phyloP scores from a whole-genome alignment of 2,888 invertebrate genomes.

The Mythimna impura region DNA sequence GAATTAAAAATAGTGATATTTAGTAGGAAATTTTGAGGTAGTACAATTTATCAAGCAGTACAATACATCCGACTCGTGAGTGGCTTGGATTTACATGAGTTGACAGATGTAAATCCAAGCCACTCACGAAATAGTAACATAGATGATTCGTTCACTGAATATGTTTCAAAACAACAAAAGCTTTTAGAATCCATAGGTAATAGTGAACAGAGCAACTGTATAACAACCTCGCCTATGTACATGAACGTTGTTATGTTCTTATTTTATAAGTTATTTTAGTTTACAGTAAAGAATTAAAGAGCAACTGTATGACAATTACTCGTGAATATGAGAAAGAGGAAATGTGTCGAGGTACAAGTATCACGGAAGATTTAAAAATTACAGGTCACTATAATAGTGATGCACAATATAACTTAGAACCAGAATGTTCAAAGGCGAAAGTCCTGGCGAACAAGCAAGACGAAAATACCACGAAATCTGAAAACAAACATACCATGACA shows the following conservation, averaged over 20 bases:
- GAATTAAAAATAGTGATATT: too few species aligned
- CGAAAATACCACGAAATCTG: neutral
- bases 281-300: too few species aligned
- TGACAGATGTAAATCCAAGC: slow-evolving; percentile 44
- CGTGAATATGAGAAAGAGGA: slow-evolving; percentile 24
- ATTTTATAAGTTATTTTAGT: too few species aligned
- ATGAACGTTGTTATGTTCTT: too few species aligned
- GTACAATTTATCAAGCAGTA: too few species aligned
- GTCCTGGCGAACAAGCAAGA: slow-evolving; percentile 30
- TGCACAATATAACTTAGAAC: neutral
- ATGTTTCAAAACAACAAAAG: slow-evolving; percentile 73
- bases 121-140: slow-evolving; percentile 40
- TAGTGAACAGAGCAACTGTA: slow-evolving; percentile 6
- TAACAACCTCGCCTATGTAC: too few species aligned
- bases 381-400: neutral
- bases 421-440: slow-evolving; percentile 21
- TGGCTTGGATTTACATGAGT: too few species aligned
- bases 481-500: neutral
- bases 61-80: too few species aligned
- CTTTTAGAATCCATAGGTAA: slow-evolving; percentile 69
- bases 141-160: slow-evolving; percentile 70
- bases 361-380: slow-evolving; percentile 1
- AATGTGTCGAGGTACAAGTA: slow-evolving; percentile 1
- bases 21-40: too few species aligned
- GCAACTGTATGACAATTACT: slow-evolving; percentile 1